phyloP scores from a whole-genome alignment of 2,888 invertebrate species.

The Apodemia hepburni region DNA sequence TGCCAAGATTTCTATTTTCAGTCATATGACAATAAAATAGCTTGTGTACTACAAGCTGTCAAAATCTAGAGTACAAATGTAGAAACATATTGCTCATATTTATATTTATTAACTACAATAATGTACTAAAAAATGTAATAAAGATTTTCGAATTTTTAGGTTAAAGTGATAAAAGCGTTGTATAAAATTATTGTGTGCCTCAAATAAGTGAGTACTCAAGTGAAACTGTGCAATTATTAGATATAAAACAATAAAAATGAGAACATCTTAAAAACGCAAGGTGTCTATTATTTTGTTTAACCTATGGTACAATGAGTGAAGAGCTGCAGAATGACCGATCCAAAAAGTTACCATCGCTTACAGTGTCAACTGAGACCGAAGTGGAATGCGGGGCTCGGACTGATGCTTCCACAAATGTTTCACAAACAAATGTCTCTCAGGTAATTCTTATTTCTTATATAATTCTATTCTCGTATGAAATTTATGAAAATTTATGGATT shows the following conservation, averaged over 20 bases:
- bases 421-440: slow-evolving; percentile 53
- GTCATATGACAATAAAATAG: slow-evolving; percentile 27
- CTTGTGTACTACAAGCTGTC: slow-evolving; percentile 31
- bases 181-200: slow-evolving; percentile 7
- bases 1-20: slow-evolving; percentile 55
- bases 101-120: slow-evolving; percentile 19
- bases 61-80: slow-evolving; percentile 34
- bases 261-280: slow-evolving; percentile 45
- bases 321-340: slow-evolving; percentile 63
- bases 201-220: slow-evolving; percentile 2
- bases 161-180: neutral
- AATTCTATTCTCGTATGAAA: neutral
- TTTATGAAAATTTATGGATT: too few species aligned
- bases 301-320: slow-evolving; percentile 68
- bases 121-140: slow-evolving; percentile 1
- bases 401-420: slow-evolving; percentile 50
- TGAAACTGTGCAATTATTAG: slow-evolving; percentile 13
- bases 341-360: slow-evolving; percentile 46
- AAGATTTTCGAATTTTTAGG: neutral
- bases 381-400: slow-evolving; percentile 37
- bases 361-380: slow-evolving; percentile 36
- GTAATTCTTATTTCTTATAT: slow-evolving; percentile 32
- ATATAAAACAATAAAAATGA: slow-evolving; percentile 45
- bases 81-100: slow-evolving; percentile 35
- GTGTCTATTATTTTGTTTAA: slow-evolving; percentile 44